phyloP scores from a whole-genome alignment of 2,797 vertebrate genomes.

The Enteromius paludinosus region DNA sequence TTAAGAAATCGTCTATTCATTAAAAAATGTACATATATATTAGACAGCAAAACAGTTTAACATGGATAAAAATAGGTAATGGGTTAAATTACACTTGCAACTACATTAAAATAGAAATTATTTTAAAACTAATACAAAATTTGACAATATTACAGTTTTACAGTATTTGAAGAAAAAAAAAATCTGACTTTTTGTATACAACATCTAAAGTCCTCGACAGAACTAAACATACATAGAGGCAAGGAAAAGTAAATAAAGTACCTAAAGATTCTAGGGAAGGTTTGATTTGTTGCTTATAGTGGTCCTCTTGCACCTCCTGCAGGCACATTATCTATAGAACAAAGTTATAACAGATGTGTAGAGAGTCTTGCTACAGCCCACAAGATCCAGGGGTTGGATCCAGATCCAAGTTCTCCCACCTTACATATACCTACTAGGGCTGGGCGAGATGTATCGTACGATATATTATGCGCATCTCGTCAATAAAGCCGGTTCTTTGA shows the following conservation, averaged over 20 bases:
- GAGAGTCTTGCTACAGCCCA: too few species aligned
- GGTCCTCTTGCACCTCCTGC: slow-evolving; percentile 96
- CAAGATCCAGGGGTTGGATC: too few species aligned
- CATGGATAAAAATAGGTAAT: not conserved
- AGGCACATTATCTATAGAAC: slow-evolving; percentile 89
- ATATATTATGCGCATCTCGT: too few species aligned
- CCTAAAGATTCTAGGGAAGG: slow-evolving; percentile 88
- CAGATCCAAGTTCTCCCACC: too few species aligned
- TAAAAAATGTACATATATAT: not conserved
- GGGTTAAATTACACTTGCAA: not conserved
- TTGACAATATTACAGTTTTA: not conserved
- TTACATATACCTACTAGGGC: too few species aligned
- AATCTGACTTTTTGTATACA: not conserved
- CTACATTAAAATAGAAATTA: not conserved
- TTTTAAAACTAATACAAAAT: not conserved
- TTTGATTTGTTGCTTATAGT: slow-evolving; percentile 88
- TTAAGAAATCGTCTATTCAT: not conserved
- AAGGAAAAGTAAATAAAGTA: slow-evolving; percentile 64
- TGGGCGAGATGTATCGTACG: too few species aligned
- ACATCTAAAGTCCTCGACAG: not conserved
- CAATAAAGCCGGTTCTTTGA: too few species aligned
- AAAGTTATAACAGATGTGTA: not conserved
- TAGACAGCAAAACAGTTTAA: not conserved
- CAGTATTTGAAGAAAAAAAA: not conserved
- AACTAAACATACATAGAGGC: not conserved